These are phyloP conservation scores for Hyperoodon ampullatus DNA, from an alignment of 2,113 vertebrate species.

Conservation along the genomic window DNA sequence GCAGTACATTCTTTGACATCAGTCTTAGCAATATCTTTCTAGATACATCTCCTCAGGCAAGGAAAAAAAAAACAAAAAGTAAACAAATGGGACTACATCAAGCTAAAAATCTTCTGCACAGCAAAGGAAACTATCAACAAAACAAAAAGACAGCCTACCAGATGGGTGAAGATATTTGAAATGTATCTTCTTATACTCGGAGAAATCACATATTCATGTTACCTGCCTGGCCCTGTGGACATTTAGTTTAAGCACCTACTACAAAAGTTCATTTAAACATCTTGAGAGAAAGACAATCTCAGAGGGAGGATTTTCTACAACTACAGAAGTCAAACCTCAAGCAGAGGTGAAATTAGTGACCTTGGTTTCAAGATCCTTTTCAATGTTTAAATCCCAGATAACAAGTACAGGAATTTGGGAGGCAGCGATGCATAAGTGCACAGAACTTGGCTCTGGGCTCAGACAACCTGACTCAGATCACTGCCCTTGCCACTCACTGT, in stretches of 20 bases:
- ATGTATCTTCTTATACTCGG: background rate
- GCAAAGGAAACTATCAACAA: background rate
- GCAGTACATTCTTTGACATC: background rate
- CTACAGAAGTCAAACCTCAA: background rate
- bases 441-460: background rate
- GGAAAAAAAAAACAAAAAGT: background rate
- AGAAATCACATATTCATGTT: background rate
- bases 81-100: background rate
- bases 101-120: background rate
- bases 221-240: background rate
- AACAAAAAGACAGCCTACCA: background rate
- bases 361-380: background rate
- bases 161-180: background rate
- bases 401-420: background rate
- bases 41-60: background rate
- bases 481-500: accelerated
- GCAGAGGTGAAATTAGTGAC: background rate
- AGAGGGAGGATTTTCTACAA: background rate
- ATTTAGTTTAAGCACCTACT: background rate
- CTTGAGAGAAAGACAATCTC: background rate
- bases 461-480: no score
- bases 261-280: background rate
- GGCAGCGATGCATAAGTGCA: no score
- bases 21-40: background rate
- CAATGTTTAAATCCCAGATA: background rate